Evolutionary conservation across 2,797 vertebrate genomes (phyloP).

Genomic region (Okamejei kenojei): DNA sequence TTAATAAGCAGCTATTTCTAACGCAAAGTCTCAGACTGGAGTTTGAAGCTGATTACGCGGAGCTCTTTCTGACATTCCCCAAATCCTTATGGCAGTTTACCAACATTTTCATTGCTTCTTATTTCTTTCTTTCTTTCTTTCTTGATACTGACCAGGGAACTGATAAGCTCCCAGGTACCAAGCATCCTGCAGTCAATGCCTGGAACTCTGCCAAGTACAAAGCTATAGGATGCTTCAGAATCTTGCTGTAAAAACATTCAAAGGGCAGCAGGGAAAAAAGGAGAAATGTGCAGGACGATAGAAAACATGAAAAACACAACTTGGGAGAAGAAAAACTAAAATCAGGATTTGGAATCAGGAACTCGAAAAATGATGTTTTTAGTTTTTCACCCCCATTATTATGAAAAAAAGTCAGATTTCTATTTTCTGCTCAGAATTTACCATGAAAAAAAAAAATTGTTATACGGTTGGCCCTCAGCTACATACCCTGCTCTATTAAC

Average conservation of each 20-base stretch:
- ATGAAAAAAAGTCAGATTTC: background rate
- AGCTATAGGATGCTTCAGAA: conserved; percentile 55
- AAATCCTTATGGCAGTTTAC: conserved; percentile 79
- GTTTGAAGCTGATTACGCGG: conserved; percentile 71
- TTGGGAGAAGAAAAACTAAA: background rate
- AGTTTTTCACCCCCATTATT: background rate
- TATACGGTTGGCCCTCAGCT: background rate
- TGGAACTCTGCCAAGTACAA: conserved; percentile 79
- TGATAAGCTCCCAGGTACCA: conserved; percentile 75
- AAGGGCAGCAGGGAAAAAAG: conserved; percentile 55
- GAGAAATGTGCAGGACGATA: conserved; percentile 48
- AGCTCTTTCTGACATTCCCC: conserved; percentile 71
- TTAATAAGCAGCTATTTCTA: conserved; percentile 60
- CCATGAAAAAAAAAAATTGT: background rate
- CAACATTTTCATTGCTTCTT: conserved; percentile 65
- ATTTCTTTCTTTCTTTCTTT: too few species aligned
- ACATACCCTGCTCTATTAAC: conserved; percentile 86
- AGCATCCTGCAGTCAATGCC: conserved; percentile 72
- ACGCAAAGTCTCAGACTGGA: conserved; percentile 63
- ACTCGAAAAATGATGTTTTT: background rate
- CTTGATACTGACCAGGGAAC: conserved; percentile 67
- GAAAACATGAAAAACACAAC: background rate
- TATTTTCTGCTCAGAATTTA: background rate
- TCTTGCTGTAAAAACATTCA: conserved; percentile 71
- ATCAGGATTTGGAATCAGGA: background rate